Conservation (phyloP, 2,113 vertebrate species). For the Orthonyx spaldingii region DNA sequence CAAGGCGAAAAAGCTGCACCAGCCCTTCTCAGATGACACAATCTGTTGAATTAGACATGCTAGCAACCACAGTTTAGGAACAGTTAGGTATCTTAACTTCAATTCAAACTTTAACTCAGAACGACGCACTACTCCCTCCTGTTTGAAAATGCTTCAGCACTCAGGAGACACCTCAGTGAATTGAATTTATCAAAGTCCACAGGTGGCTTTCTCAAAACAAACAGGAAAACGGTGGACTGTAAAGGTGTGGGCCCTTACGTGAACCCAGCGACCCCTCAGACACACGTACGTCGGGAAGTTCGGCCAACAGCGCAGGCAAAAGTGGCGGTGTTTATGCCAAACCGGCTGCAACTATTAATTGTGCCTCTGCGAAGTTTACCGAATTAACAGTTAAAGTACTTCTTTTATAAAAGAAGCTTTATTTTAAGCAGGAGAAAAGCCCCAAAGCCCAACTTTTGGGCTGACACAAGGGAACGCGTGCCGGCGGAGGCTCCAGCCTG, state of each 20-base stretch:
- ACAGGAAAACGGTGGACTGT: not conserved
- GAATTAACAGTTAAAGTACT: not conserved
- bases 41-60: not conserved
- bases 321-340: accelerated
- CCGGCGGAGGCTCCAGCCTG: not conserved
- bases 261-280: not conserved
- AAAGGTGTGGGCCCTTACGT: not conserved
- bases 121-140: not conserved
- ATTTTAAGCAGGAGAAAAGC: not conserved
- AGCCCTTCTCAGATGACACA: not conserved
- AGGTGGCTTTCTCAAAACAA: not conserved
- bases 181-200: not conserved
- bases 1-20: not conserved
- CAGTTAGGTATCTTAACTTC: not conserved
- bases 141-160: not conserved
- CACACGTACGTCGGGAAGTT: not conserved
- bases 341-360: accelerated
- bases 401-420: not conserved
- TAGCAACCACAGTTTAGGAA: not conserved
- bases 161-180: not conserved
- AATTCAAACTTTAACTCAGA: not conserved
- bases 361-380: not conserved
- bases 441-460: not conserved
- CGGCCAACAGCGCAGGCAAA: accelerated
- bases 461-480: not conserved